Conservation (phyloP, 2,888 invertebrate species). For the Nymphalis polychloros region DNA sequence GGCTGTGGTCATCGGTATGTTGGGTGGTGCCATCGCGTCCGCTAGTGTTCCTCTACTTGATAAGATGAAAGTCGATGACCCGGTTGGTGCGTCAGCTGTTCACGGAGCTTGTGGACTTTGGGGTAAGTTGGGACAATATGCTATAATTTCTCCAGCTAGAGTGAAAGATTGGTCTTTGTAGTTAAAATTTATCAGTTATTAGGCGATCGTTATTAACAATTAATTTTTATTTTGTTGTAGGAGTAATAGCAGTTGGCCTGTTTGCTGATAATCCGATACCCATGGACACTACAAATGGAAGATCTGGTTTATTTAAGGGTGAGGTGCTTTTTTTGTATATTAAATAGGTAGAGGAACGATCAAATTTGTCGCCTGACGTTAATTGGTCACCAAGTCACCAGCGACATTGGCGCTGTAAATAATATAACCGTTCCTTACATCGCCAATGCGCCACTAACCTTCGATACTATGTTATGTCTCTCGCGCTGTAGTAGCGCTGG, state of each 20-base stretch:
- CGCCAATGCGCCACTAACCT: too few relatives aligned
- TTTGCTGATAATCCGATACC: slow-evolving; percentile 93
- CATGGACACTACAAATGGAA: slow-evolving; percentile 89
- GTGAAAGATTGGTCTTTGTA: too few relatives aligned
- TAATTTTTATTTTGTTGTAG: slow-evolving; percentile 72
- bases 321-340: slow-evolving; percentile 13
- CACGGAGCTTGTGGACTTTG: slow-evolving; percentile 90
- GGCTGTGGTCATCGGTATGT: slow-evolving; percentile 88
- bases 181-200: too few relatives aligned
- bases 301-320: slow-evolving; percentile 89
- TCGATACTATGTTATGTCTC: too few relatives aligned
- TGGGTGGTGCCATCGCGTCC: slow-evolving; percentile 89
- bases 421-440: too few relatives aligned
- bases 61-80: slow-evolving; percentile 90
- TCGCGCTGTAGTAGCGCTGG: too few relatives aligned
- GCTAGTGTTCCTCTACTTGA: slow-evolving; percentile 88
- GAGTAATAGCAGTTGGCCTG: slow-evolving; percentile 92
- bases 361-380: too few relatives aligned
- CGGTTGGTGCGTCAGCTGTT: slow-evolving; percentile 94
- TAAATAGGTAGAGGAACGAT: too few relatives aligned
- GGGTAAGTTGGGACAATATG: slow-evolving; percentile 69
- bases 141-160: too few relatives aligned
- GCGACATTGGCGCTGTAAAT: too few relatives aligned
- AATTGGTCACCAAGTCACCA: too few relatives aligned
- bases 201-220: too few relatives aligned